These are phyloP conservation scores for Molossus alvarezi DNA, from an alignment of 2,797 vertebrate species.

Conservation along the genomic window DNA sequence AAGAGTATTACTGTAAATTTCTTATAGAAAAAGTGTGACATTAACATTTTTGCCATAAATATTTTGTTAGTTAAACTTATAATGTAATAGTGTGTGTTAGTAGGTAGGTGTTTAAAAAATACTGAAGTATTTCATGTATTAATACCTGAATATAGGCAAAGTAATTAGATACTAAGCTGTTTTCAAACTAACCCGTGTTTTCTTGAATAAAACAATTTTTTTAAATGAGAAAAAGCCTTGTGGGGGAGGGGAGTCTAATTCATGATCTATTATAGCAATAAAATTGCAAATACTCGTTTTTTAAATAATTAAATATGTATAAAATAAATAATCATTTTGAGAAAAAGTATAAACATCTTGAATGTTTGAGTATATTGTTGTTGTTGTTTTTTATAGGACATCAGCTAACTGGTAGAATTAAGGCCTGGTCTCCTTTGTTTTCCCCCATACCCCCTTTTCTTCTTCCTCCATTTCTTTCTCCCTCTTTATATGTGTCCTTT, in stretches of 20 bases:
- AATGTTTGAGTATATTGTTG: neutral
- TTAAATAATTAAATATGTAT: neutral
- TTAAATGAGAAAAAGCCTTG: neutral
- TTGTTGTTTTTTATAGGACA: neutral
- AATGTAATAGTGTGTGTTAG: neutral
- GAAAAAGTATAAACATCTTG: neutral
- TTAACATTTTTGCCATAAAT: neutral
- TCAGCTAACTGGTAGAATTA: neutral
- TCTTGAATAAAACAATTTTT: neutral
- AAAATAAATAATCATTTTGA: neutral
- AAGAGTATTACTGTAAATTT: neutral
- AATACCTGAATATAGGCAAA: neutral
- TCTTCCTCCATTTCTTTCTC: neutral
- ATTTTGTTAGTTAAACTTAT: neutral
- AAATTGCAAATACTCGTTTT: neutral
- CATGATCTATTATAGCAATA: neutral
- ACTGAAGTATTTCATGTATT: neutral
- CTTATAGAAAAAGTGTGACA: neutral
- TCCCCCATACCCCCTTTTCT: neutral
- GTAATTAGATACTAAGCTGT: neutral
- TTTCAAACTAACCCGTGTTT: neutral
- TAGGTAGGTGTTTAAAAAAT: neutral
- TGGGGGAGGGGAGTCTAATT: neutral
- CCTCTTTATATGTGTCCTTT: fast-evolving
- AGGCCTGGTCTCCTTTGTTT: neutral